These are phyloP conservation scores for Nomada goodeniana DNA, from an alignment of 2,888 invertebrate genomes.

Conservation along the genomic window DNA sequence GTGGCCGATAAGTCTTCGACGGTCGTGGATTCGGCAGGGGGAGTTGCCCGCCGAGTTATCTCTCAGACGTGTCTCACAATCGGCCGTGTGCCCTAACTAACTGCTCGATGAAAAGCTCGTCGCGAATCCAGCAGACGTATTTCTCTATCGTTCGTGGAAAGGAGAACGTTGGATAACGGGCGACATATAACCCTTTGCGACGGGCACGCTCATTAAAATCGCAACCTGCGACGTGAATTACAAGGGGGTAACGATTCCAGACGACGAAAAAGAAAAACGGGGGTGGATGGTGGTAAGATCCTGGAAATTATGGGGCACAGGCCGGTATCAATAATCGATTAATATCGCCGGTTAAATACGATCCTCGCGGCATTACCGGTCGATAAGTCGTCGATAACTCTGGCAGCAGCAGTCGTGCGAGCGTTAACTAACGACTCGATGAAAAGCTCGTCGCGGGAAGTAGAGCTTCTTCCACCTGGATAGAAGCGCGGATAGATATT, in stretches of 20 bases:
- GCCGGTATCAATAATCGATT: conserved; percentile 60
- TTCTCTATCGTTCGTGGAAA: conserved; percentile 16
- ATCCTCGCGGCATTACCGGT: conserved; percentile 50
- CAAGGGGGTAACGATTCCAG: conserved; percentile 24
- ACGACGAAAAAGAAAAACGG: background rate
- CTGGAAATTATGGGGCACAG: conserved; percentile 52
- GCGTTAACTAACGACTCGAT: conserved; percentile 83
- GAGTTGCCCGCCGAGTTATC: conserved; percentile 43
- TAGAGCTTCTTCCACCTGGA: conserved; percentile 54
- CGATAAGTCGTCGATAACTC: conserved; percentile 68
- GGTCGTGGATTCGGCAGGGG: conserved; percentile 48
- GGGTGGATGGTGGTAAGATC: conserved; percentile 28
- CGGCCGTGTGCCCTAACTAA: conserved; percentile 75
- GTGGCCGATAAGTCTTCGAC: conserved; percentile 58
- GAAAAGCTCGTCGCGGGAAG: conserved; percentile 82
- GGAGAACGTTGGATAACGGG: conserved; percentile 36
- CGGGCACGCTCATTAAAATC: conserved; percentile 42
- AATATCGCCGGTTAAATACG: conserved; percentile 66
- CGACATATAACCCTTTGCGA: conserved; percentile 47
- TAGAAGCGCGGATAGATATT: conserved; percentile 73
- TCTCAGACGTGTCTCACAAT: conserved; percentile 44
- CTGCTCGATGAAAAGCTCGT: conserved; percentile 84
- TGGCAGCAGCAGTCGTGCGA: conserved; percentile 34
- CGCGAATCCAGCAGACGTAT: conserved; percentile 36
- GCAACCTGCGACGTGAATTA: conserved; percentile 12